Percentiles rank a stretch among this genome's conserved stretches.
Conservation (phyloP, 2,113 vertebrate species). For the Poeciliopsis prolifica region DNA sequence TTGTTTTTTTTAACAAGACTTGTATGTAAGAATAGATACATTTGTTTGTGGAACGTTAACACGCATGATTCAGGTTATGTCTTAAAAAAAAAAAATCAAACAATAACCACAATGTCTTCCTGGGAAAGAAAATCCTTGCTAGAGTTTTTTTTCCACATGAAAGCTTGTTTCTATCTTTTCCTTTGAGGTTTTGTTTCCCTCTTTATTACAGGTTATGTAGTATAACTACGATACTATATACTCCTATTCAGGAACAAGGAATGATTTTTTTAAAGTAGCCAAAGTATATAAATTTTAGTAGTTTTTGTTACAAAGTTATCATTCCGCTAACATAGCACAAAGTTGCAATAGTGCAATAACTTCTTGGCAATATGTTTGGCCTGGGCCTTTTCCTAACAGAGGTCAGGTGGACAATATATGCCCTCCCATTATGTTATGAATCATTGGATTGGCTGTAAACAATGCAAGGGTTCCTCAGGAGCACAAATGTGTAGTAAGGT, state of each 20-base stretch:
- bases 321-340: background rate
- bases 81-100: background rate
- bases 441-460: too few relatives aligned
- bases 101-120: background rate
- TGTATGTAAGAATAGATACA: too few relatives aligned
- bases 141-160: background rate
- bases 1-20: too few relatives aligned
- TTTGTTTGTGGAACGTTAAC: too few relatives aligned
- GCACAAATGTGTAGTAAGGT: background rate
- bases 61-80: background rate
- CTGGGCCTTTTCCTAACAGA: background rate
- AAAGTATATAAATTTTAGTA: background rate
- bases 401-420: too few relatives aligned
- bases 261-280: background rate
- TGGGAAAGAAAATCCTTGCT: background rate
- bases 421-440: too few relatives aligned
- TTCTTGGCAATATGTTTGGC: background rate
- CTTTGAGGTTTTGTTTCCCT: background rate
- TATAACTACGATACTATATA: background rate
- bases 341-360: background rate
- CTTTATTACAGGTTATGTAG: background rate
- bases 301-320: background rate
- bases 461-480: too few relatives aligned
- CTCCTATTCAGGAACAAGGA: background rate
- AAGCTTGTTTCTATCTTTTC: background rate